Evolutionary conservation across 2,888 invertebrate genomes (phyloP).

Genomic region (Callimorpha dominula): DNA sequence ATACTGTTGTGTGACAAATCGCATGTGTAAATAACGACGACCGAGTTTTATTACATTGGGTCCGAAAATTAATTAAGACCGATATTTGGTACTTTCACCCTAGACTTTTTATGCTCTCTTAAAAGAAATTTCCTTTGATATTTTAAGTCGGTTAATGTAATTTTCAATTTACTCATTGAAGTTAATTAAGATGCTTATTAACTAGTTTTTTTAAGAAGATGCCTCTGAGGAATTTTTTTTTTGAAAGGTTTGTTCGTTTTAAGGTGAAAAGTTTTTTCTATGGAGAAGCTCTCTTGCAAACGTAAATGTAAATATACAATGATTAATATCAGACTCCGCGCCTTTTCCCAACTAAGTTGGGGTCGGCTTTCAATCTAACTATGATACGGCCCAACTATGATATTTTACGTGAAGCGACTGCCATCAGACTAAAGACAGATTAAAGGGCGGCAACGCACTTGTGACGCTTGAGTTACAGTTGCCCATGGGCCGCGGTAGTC

Average conservation of each 20-base stretch:
- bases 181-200: slow-evolving; percentile 39
- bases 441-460: too few relatives aligned
- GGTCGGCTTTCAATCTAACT: too few relatives aligned
- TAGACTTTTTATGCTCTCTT: slow-evolving; percentile 34
- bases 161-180: slow-evolving; percentile 32
- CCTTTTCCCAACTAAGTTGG: too few relatives aligned
- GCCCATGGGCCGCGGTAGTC: too few relatives aligned
- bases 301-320: background rate
- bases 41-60: slow-evolving; percentile 16
- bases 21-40: slow-evolving; percentile 49
- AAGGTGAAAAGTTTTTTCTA: background rate
- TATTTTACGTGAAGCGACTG: too few relatives aligned
- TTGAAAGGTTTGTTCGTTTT: background rate
- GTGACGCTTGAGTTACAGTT: too few relatives aligned
- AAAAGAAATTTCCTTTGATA: slow-evolving; percentile 42
- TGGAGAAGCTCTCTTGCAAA: too few relatives aligned
- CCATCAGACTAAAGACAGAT: too few relatives aligned
- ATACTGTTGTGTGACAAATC: slow-evolving; percentile 58
- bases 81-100: slow-evolving; percentile 33
- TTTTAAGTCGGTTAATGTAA: slow-evolving; percentile 24
- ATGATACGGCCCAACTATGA: too few relatives aligned
- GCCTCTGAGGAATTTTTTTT: background rate
- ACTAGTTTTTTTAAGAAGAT: slow-evolving; percentile 26
- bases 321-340: too few relatives aligned
- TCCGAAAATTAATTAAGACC: slow-evolving; percentile 37